Percentiles rank a stretch among this genome's conserved stretches.
phyloP scores from a whole-genome alignment of 2,113 vertebrate genomes.

The Tupaia tana region DNA sequence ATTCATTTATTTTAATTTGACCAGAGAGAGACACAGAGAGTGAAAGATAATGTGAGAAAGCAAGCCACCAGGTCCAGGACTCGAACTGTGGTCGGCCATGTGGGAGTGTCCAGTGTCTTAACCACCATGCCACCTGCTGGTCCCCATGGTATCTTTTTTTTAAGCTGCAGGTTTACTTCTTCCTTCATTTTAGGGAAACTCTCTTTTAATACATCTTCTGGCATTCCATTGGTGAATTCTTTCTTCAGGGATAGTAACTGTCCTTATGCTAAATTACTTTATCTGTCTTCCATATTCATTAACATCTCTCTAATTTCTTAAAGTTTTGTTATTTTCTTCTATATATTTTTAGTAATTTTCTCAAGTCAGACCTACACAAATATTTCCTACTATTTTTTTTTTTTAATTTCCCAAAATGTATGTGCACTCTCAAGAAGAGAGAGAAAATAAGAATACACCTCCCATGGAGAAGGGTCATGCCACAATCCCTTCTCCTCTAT shows the following conservation, averaged over 20 bases:
- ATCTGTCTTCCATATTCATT: not conserved
- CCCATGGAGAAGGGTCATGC: too few species aligned
- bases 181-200: slow-evolving; percentile 23
- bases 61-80: too few species aligned
- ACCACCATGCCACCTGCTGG: too few species aligned
- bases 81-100: too few species aligned
- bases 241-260: not conserved
- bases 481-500: too few species aligned
- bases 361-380: not conserved
- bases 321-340: slow-evolving; percentile 1
- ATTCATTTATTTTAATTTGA: too few species aligned
- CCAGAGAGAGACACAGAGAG: too few species aligned
- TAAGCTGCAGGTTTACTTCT: not conserved
- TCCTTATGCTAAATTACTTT: not conserved
- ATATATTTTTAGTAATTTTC: not conserved
- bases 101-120: too few species aligned
- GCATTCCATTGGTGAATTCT: not conserved
- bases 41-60: too few species aligned
- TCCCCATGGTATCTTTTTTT: not conserved
- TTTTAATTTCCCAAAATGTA: too few species aligned
- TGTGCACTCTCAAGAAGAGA: too few species aligned
- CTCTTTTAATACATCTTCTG: not conserved
- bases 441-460: too few species aligned
- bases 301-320: slow-evolving; percentile 1
- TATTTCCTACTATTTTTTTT: not conserved